phyloP scores from a whole-genome alignment of 2,113 vertebrate genomes.

The Notiomystis cincta region DNA sequence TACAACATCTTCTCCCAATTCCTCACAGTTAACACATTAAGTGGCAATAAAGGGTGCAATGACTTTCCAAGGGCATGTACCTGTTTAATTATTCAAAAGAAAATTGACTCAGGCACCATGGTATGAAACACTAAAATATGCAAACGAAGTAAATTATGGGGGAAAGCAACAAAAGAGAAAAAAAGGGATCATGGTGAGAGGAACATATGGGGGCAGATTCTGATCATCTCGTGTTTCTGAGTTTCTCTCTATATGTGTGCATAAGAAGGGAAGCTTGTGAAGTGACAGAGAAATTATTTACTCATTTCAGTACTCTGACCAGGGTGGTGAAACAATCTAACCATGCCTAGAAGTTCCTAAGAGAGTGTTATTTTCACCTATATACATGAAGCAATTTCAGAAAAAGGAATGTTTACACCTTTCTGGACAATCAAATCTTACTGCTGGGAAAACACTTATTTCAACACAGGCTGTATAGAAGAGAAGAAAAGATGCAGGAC shows the following conservation, averaged over 20 bases:
- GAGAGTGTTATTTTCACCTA: conserved; percentile 37
- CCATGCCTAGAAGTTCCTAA: conserved; percentile 14
- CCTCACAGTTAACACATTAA: conserved; percentile 46
- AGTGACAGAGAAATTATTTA: conserved; percentile 24
- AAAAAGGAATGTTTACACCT: conserved; percentile 42
- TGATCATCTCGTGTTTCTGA: not conserved
- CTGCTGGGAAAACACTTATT: conserved; percentile 15
- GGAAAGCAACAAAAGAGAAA: conserved; percentile 37
- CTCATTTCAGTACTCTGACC: not conserved
- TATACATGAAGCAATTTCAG: conserved; percentile 7
- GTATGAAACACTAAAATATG: conserved; percentile 62
- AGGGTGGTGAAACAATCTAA: conserved; percentile 28
- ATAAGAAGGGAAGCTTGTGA: not conserved
- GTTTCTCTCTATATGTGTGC: not conserved
- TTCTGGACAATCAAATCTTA: conserved; percentile 12
- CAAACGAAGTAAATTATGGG: conserved; percentile 61
- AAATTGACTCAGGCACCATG: conserved; percentile 64
- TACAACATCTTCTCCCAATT: conserved; percentile 14
- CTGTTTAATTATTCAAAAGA: conserved; percentile 67
- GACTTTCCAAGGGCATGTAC: conserved; percentile 66
- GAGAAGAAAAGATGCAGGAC: not conserved
- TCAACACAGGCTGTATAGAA: not conserved
- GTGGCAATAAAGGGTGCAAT: conserved; percentile 58
- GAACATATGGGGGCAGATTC: not conserved
- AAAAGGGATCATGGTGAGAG: not conserved